Evolutionary conservation across 2,888 invertebrate genomes (phyloP).

Genomic region (Eurois occulta): DNA sequence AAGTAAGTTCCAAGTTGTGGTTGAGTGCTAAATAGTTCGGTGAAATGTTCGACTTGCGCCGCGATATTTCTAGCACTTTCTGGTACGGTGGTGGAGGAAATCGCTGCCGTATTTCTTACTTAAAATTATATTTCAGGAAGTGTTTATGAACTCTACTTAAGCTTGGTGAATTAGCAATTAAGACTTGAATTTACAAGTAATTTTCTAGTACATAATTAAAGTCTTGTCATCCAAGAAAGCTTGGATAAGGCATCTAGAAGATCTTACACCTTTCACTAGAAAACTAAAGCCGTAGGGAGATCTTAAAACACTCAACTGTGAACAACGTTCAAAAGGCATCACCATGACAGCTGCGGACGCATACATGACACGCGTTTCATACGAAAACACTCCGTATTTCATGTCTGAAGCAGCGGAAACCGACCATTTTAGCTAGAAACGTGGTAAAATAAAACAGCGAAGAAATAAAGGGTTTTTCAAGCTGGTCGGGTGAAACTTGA

Average conservation of each 20-base stretch:
- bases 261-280: background rate
- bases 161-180: background rate
- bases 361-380: conserved; percentile 78
- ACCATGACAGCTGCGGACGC: conserved; percentile 78
- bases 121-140: background rate
- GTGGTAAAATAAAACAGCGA: conserved; percentile 60
- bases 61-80: conserved; percentile 24
- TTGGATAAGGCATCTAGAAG: background rate
- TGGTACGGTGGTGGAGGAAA: background rate
- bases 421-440: conserved; percentile 77
- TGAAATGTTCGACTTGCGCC: conserved; percentile 28
- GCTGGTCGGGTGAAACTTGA: conserved; percentile 74
- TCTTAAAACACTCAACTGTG: conserved; percentile 51
- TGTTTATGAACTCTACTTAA: background rate
- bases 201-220: background rate
- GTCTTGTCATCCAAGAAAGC: conserved; percentile 1
- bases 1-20: conserved; percentile 46
- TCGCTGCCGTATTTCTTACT: background rate
- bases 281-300: conserved; percentile 5
- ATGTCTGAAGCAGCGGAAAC: conserved; percentile 80
- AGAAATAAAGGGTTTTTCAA: conserved; percentile 70
- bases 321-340: conserved; percentile 78
- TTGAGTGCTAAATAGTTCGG: conserved; percentile 46
- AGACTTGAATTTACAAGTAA: background rate
- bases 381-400: conserved; percentile 82